These are phyloP conservation scores for Aricia agestis DNA, from an alignment of 1,140 invertebrate genomes.

Conservation along the genomic window DNA sequence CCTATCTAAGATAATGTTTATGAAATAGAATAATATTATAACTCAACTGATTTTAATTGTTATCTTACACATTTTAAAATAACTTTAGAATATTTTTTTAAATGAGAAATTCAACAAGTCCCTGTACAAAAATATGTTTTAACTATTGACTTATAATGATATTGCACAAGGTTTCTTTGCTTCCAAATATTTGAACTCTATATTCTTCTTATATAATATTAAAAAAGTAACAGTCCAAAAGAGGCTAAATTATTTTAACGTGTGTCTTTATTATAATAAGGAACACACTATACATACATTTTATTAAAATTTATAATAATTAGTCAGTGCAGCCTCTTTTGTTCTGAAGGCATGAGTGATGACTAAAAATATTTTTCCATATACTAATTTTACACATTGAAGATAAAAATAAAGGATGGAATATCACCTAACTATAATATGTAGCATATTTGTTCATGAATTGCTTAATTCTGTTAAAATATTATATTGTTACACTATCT, in stretches of 20 bases:
- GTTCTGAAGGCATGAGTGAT: not conserved
- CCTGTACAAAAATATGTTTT: slow-evolving; percentile 17
- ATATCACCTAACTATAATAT: not conserved
- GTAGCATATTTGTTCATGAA: not conserved
- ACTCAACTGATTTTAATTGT: not conserved
- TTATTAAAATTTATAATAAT: not conserved
- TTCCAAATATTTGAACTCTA: slow-evolving; percentile 32
- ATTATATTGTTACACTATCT: not conserved
- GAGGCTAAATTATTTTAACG: too few relatives aligned
- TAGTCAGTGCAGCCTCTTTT: not conserved
- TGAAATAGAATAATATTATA: slow-evolving; percentile 16
- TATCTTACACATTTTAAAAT: too few relatives aligned
- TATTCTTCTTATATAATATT: slow-evolving; percentile 9
- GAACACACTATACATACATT: not conserved
- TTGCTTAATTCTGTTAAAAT: not conserved
- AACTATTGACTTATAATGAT: slow-evolving; percentile 31
- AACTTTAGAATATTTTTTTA: not conserved
- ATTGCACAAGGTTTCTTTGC: slow-evolving; percentile 38
- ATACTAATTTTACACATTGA: not conserved
- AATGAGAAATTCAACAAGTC: slow-evolving; percentile 10
- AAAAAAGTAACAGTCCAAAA: not conserved
- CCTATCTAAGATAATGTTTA: not conserved
- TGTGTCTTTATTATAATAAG: too few relatives aligned
- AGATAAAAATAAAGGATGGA: not conserved
- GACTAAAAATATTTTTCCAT: not conserved